phyloP scores from a whole-genome alignment of 2,888 invertebrate genomes.

The Auanema freiburgensis region DNA sequence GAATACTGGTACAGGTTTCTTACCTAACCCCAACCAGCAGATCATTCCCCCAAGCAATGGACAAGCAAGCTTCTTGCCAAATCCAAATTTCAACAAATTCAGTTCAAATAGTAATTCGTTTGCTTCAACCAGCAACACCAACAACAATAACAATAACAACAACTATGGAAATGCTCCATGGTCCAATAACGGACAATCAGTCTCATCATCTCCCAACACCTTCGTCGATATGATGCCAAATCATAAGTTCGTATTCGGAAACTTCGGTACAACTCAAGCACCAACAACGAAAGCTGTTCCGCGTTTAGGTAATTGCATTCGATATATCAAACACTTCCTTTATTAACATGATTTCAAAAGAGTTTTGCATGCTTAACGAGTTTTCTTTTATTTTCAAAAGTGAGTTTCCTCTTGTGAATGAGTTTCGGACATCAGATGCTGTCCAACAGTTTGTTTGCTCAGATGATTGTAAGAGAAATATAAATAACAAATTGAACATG shows the following conservation, averaged over 20 bases:
- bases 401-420: too few species aligned
- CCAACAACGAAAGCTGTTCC: slow-evolving; percentile 24
- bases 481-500: too few species aligned
- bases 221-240: slow-evolving; percentile 22
- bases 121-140: slow-evolving; percentile 11
- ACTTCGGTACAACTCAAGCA: slow-evolving; percentile 10
- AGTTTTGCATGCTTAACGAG: not conserved
- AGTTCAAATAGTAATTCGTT: too few species aligned
- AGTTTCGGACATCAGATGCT: too few species aligned
- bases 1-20: too few species aligned
- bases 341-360: not conserved
- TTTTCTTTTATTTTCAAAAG: not conserved
- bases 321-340: not conserved
- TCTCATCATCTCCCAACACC: not conserved
- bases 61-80: slow-evolving; percentile 18
- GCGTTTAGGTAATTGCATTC: slow-evolving; percentile 34
- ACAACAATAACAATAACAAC: slow-evolving; percentile 16
- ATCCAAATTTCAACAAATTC: slow-evolving; percentile 15
- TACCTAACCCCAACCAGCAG: too few species aligned
- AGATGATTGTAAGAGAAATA: too few species aligned
- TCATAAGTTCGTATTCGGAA: slow-evolving; percentile 23
- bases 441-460: too few species aligned
- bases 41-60: slow-evolving; percentile 3
- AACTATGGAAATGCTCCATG: slow-evolving; percentile 6
- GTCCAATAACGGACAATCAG: not conserved